Evolutionary conservation across 1,140 invertebrate genomes (phyloP).

Genomic region (Galleria mellonella): DNA sequence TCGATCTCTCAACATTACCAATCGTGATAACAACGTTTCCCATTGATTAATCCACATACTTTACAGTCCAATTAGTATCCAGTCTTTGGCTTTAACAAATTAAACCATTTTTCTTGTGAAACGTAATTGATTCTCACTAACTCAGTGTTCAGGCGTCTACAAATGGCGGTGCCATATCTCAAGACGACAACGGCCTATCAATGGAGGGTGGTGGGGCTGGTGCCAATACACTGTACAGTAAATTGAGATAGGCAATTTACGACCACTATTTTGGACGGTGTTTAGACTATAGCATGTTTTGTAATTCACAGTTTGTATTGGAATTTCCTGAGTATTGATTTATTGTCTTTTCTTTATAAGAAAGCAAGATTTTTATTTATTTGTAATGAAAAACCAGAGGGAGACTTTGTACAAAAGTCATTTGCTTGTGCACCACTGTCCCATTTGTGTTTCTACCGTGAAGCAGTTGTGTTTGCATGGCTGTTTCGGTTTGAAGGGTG

Average conservation of each 20-base stretch:
- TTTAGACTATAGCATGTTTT: no score
- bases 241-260: conserved; percentile 57
- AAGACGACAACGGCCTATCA: conserved; percentile 59
- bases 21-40: neutral
- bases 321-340: no score
- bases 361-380: no score
- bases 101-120: conserved; percentile 4
- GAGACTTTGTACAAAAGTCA: no score
- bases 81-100: neutral
- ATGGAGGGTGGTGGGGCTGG: conserved; percentile 29
- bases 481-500: no score
- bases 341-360: no score
- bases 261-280: conserved; percentile 8
- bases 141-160: conserved; percentile 27
- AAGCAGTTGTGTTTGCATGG: no score
- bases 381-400: no score
- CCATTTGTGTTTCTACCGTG: no score
- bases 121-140: conserved; percentile 53
- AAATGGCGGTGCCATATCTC: conserved; percentile 54
- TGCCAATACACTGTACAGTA: conserved; percentile 23
- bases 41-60: neutral
- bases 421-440: no score
- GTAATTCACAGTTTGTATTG: no score
- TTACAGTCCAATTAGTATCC: neutral
- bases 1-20: neutral